Base-by-base conservation (phyloP, 2,888 invertebrate species). In the Ashinkailepas kermadecensis region DNA sequence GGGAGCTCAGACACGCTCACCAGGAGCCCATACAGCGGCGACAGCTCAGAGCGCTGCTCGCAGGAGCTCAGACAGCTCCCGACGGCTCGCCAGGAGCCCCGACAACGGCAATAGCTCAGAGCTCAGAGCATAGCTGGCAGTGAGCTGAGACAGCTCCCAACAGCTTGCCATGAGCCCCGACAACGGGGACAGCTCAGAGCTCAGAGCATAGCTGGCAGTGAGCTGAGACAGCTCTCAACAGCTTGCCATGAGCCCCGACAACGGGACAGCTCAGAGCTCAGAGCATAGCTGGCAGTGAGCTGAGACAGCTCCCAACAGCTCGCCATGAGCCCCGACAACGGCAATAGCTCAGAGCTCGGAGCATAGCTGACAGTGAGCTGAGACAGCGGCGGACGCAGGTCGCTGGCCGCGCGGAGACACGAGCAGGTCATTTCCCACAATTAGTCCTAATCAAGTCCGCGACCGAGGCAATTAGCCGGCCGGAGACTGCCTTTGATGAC, bases 381-480 rank as follows among this genome's bases (percentile, higher is more conserved):
- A 39, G 15, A 18, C 8, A 64, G 64, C 13, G 21, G 64, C 6
- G 64, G 18, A 6, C 8, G 64, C 13, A 64, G 12, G 65, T 62
- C n/a, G n/a, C 65, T 3, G 9, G n/a, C 65, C n/a, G 39, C 39
- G 6, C 25, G 39, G 25, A 3, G 39, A 13, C n/a, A 39, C 70
- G 13, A 39, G 39, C 21, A 1, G 11, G 25, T 70, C 70, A 70
- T 39, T 70, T 70, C 70, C 70, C 70, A 70, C 70, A 70, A 70
- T 70, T 70, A 70, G 70, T 39, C 12, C 25, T 70, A 70, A 70
- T 70, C 70, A 70, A 70, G 25, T 15, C 70, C 25, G 70, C 21
- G 21, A 70, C 15, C 15, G 59, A 13, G 70, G 39, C 70, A 39
- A 70, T 70, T 70, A 70, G 39, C 70, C 39, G 70, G 9, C 13